Conservation (phyloP, 2,113 vertebrate genomes). For the Eulemur rufifrons region DNA sequence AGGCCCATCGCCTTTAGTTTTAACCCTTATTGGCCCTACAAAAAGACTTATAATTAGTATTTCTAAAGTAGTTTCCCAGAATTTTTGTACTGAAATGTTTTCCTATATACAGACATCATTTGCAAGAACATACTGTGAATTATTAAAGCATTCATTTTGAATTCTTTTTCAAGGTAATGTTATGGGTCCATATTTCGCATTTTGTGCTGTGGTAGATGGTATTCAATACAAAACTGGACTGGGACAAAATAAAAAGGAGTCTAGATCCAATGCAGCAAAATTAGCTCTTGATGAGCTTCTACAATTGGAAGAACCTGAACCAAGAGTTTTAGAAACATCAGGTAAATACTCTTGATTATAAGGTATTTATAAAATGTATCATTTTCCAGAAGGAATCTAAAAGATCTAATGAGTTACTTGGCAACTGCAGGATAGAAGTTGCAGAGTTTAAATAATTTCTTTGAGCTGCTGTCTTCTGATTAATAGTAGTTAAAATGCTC, state of each 20-base stretch:
- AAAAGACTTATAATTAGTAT: not conserved
- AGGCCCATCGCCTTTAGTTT: not conserved
- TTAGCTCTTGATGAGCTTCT: conserved; percentile 92
- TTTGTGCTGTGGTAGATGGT: conserved; percentile 93
- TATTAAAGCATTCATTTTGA: conserved; percentile 45
- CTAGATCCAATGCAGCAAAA: conserved; percentile 89
- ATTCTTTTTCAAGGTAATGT: conserved; percentile 83
- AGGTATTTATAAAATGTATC: not conserved
- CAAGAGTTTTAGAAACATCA: conserved; percentile 71
- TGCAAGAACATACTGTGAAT: not conserved
- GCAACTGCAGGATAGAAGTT: not conserved
- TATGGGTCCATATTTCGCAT: conserved; percentile 91
- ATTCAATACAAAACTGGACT: conserved; percentile 92
- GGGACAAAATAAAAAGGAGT: conserved; percentile 93
- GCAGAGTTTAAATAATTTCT: conserved; percentile 28
- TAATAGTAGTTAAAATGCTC: not conserved
- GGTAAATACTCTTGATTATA: conserved; percentile 78
- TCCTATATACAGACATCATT: not conserved
- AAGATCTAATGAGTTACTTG: conserved; percentile 25
- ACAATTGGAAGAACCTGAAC: conserved; percentile 76
- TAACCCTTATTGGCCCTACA: not conserved
- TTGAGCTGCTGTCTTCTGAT: not conserved
- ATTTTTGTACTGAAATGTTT: not conserved
- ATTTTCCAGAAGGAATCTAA: not conserved
- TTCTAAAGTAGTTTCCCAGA: conserved; percentile 21